Evolutionary conservation across 1,140 invertebrate species (phyloP), one percentile per base, ranked within the genome.

Genomic region (Reticulitermes speratus): DNA sequence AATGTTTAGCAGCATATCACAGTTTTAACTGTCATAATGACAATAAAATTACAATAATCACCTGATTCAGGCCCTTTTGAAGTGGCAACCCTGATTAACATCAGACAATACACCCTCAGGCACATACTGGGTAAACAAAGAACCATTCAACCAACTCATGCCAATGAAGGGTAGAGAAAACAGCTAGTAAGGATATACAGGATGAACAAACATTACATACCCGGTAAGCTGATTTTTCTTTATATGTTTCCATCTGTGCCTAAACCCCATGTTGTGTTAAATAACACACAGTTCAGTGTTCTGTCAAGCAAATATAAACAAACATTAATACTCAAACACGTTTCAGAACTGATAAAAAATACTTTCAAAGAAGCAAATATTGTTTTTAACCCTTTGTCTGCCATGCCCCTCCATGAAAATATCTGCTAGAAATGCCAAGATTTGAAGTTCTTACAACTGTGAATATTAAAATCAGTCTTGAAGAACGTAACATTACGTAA

Each of bases 161-260:
- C 65, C 16, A 30, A n/a, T 75, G 21, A 75, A 75, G 65, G 65
- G 30, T 2, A 75, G 8, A 75, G 65, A 75, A 75, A 30, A 75
- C 65, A 75, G 25, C 65, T 14, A 30, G 65, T 75, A 75, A 75
- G 45, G 45, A 83, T 19, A 38, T 30, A 75, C 85, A 86, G 85
- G 85, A 86, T 69, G 85, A 38, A 86, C 85, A 86, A 86, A 86
- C 85, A 86, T 86, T 86, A 86, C 85, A 86, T 86, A 86, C 85
- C 85, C 85, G 85, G 85, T 86, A 86, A 86, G 85, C 85, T 86
- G 44, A 86, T n/a, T n/a, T n/a, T 83, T 83, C 38, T 83, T 83
- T 83, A 19, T 55, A 44, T 83, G 38, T 48, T 45, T 83, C 44
- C 82, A 44, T 45, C 23, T 48, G 45, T 44, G 38, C 82, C 82